A percentile compares a stretch with the other conserved stretches of the same genome.
phyloP scores from a whole-genome alignment of 2,888 invertebrate species.

The Pollenia griseotomentosa region DNA sequence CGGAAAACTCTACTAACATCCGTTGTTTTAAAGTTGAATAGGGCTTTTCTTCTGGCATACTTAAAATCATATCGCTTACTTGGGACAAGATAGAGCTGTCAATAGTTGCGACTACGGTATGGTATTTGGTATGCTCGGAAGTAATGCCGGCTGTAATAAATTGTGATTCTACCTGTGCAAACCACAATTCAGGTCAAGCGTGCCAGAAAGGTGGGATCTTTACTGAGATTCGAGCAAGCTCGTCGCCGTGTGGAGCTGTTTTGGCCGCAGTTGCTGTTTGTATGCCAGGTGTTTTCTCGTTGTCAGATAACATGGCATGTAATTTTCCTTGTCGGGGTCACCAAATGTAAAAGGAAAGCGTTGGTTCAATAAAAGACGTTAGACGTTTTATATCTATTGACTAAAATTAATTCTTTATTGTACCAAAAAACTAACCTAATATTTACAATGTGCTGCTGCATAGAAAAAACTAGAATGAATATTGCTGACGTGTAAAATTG shows the following conservation, averaged over 20 bases:
- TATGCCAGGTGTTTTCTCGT: no score
- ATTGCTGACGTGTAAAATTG: no score
- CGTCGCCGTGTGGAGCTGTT: background rate
- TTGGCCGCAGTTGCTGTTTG: no score
- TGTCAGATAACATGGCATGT: no score
- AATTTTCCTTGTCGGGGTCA: no score
- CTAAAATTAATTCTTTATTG: no score
- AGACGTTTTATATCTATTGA: no score
- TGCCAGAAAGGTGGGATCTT: constrained; percentile 15
- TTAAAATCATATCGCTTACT: constrained; percentile 75
- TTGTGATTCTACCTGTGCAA: constrained; percentile 74
- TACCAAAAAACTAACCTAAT: no score
- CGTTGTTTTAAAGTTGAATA: constrained; percentile 72
- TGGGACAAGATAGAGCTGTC: constrained; percentile 75
- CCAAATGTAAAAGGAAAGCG: no score
- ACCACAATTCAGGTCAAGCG: constrained; percentile 14
- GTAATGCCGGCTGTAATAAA: constrained; percentile 70
- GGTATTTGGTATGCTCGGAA: constrained; percentile 74
- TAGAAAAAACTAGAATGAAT: no score
- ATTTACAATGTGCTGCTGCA: no score
- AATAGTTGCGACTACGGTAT: constrained; percentile 75
- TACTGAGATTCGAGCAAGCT: constrained; percentile 11
- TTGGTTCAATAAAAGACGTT: no score
- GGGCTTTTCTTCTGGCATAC: constrained; percentile 69
- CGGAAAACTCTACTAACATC: constrained; percentile 69